These are phyloP conservation scores for Lamprologus ornatipinnis DNA, from an alignment of 2,113 vertebrate genomes.

Conservation along the genomic window DNA sequence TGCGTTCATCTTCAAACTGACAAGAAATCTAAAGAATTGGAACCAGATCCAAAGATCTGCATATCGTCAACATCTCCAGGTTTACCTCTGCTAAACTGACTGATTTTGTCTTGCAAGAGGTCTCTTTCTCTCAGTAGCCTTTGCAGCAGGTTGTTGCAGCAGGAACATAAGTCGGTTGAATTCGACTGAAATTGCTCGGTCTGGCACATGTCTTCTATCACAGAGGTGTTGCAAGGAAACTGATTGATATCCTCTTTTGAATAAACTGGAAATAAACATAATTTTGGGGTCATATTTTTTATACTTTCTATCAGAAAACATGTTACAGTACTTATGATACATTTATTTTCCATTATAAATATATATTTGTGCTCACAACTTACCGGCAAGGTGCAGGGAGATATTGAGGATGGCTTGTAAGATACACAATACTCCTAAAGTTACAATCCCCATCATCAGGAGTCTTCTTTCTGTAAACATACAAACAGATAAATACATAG, in stretches of 20 bases:
- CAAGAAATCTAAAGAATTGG: not conserved
- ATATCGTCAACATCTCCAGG: accelerated
- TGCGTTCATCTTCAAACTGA: not conserved
- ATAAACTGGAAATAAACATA: not conserved
- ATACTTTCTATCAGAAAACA: not conserved
- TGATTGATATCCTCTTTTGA: not conserved
- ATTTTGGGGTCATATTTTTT: not conserved
- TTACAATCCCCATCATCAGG: not conserved
- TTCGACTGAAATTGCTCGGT: not conserved
- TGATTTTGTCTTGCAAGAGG: not conserved
- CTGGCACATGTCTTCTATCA: not conserved
- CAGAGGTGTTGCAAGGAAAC: not conserved
- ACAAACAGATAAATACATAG: not conserved
- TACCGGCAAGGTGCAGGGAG: constrained; percentile 12
- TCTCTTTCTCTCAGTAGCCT: not conserved
- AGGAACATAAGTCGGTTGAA: not conserved
- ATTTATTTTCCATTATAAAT: not conserved
- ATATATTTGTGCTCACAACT: not conserved
- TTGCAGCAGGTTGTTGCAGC: not conserved
- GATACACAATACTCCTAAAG: constrained; percentile 14
- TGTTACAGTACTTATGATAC: not conserved
- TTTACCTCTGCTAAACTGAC: not conserved
- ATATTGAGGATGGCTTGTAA: constrained; percentile 19
- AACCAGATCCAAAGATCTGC: not conserved
- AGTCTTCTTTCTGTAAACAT: not conserved